Conservation (phyloP, 2,113 vertebrate genomes). For the Myotis yumanensis region DNA sequence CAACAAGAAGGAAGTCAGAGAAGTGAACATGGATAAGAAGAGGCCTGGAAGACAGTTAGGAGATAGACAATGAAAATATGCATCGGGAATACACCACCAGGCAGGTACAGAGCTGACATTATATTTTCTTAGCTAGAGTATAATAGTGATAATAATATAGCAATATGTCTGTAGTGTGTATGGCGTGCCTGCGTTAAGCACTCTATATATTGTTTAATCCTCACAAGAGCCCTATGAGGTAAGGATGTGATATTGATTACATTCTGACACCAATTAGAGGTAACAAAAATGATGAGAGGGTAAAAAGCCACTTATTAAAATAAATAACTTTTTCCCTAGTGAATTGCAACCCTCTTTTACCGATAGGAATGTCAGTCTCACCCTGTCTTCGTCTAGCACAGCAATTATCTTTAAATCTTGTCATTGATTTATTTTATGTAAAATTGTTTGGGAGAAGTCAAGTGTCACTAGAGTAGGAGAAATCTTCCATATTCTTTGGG, state of each 20-base stretch:
- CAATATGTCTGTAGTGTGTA: not conserved
- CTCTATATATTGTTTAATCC: not conserved
- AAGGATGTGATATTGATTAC: conserved; percentile 19
- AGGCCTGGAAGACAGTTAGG: not conserved
- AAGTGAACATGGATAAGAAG: not conserved
- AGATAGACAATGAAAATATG: not conserved
- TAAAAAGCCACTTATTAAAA: conserved; percentile 40
- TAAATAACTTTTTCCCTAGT: conserved; percentile 3
- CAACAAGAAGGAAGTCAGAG: not conserved
- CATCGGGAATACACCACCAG: not conserved
- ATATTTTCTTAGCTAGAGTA: conserved; percentile 30
- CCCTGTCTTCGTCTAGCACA: not conserved
- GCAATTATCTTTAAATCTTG: conserved; percentile 33
- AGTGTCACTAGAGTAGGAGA: not conserved
- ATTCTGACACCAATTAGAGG: conserved; percentile 69
- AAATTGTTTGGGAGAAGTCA: conserved; percentile 12
- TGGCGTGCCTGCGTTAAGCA: not conserved
- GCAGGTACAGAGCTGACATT: not conserved
- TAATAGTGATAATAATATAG: not conserved
- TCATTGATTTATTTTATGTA: conserved; percentile 58
- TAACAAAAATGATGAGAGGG: conserved; percentile 57
- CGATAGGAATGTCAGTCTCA: conserved; percentile 1
- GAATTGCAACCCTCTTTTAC: not conserved
- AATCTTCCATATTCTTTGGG: not conserved
- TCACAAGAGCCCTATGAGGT: not conserved